Conservation (phyloP, 2,113 vertebrate species). For the Nesoenas mayeri region DNA sequence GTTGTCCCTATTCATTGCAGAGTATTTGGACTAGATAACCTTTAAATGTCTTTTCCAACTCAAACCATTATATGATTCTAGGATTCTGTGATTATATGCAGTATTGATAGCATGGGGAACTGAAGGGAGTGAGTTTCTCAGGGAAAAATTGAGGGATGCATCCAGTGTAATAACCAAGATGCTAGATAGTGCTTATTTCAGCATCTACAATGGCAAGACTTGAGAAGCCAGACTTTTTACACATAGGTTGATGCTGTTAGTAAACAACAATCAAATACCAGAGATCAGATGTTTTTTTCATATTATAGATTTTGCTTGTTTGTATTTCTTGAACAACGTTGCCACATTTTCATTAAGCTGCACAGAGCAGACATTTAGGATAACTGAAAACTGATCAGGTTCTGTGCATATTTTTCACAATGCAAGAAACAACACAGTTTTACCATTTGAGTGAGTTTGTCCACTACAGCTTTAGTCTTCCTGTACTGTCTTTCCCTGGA, state of each 20-base stretch:
- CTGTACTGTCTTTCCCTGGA: not conserved
- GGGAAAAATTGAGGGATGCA: not conserved
- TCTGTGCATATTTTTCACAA: not conserved
- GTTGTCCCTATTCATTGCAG: not conserved
- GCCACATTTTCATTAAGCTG: not conserved
- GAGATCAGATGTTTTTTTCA: not conserved
- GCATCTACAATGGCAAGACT: not conserved
- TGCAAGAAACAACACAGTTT: not conserved
- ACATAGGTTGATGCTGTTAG: not conserved
- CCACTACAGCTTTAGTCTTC: not conserved
- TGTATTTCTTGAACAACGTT: not conserved
- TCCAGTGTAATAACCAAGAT: not conserved
- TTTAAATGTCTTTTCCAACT: not conserved
- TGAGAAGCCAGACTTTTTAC: not conserved
- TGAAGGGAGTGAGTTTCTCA: not conserved
- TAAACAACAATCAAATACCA: not conserved
- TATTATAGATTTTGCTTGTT: not conserved
- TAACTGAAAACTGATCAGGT: accelerated
- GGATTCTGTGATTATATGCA: not conserved
- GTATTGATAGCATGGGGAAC: not conserved
- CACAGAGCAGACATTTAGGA: not conserved
- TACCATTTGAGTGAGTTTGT: not conserved
- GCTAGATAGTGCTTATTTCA: not conserved
- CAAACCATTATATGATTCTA: not conserved
- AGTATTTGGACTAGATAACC: not conserved